These are phyloP conservation scores for Myotis yumanensis DNA, from an alignment of 2,113 vertebrate genomes.

Conservation along the genomic window DNA sequence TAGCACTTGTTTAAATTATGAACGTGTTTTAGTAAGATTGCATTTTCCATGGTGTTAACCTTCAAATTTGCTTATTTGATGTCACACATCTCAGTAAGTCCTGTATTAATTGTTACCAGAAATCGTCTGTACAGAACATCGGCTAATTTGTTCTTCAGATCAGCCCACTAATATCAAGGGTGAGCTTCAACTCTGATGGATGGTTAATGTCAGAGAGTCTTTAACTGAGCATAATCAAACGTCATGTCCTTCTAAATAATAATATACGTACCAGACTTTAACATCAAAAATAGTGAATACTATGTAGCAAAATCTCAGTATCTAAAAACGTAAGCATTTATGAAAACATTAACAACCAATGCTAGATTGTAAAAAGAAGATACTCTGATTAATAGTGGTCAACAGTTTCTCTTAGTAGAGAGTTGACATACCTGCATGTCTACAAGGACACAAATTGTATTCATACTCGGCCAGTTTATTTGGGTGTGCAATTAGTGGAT, in stretches of 20 bases:
- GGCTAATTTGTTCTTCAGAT: conserved; percentile 43
- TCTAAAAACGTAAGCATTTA: not conserved
- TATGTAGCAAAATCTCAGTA: not conserved
- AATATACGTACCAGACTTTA: conserved; percentile 36
- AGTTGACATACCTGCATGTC: not conserved
- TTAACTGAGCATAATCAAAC: not conserved
- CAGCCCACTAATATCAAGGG: not conserved
- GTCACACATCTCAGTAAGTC: conserved; percentile 48
- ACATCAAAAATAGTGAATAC: not conserved
- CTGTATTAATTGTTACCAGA: conserved; percentile 58
- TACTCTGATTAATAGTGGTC: not conserved
- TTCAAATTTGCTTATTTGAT: conserved; percentile 43
- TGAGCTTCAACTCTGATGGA: conserved; percentile 1
- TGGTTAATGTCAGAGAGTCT: conserved; percentile 43
- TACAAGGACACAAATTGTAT: not conserved
- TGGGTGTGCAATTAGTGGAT: not conserved
- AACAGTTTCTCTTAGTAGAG: not conserved
- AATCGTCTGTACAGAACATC: not conserved
- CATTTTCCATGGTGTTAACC: not conserved
- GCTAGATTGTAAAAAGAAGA: not conserved
- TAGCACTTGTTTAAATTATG: not conserved
- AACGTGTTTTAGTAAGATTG: not conserved
- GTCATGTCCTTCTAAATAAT: not conserved
- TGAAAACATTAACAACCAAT: not conserved
- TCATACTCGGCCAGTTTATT: not conserved